Conservation (phyloP, 2,888 invertebrate species). For the Meghimatium bilineatum region DNA sequence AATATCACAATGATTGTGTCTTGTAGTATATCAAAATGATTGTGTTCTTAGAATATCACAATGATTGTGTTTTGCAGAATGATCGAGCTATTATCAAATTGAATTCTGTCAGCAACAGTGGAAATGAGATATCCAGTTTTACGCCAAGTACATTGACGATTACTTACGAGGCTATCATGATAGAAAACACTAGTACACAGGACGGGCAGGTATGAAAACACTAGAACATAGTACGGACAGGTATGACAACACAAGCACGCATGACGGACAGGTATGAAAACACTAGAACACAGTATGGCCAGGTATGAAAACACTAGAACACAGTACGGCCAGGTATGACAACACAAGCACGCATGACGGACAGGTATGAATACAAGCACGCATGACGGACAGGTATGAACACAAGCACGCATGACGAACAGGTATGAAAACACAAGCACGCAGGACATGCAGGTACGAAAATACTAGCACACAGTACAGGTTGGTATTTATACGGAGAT, state of each 20-base stretch:
- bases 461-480: not conserved
- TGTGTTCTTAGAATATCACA: no score
- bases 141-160: slow-evolving; percentile 60
- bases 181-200: slow-evolving; percentile 48
- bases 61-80: not conserved
- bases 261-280: not conserved
- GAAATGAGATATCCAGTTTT: not conserved
- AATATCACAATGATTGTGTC: not conserved
- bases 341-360: no score
- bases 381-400: not conserved
- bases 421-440: slow-evolving; percentile 1
- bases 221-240: no score
- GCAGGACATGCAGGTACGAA: no score
- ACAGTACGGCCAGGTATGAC: not conserved
- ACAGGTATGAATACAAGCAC: slow-evolving; percentile 43
- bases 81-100: slow-evolving; percentile 71
- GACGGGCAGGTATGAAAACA: not conserved
- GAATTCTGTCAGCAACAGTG: slow-evolving; percentile 65
- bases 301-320: slow-evolving; percentile 40
- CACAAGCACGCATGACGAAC: no score
- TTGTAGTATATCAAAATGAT: no score
- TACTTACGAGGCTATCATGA: slow-evolving; percentile 70
- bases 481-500: no score
- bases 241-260: slow-evolving; percentile 35
- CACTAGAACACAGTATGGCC: no score